phyloP scores from a whole-genome alignment of 2,888 invertebrate genomes.

The Buathra laborator region DNA sequence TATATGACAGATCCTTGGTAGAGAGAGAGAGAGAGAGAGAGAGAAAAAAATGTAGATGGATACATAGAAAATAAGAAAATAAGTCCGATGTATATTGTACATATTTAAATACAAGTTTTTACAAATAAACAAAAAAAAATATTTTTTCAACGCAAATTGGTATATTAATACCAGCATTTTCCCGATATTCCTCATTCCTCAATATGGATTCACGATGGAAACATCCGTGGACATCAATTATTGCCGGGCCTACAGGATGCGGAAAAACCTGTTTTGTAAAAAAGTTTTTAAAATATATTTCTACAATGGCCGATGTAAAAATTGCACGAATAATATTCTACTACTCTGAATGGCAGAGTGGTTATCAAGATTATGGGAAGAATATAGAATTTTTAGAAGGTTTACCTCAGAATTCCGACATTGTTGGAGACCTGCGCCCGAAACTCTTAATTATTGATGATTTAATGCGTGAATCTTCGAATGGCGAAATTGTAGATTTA shows the following conservation, averaged over 20 bases:
- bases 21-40: too few species aligned
- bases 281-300: too few species aligned
- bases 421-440: background rate
- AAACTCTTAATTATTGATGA: conserved; percentile 2
- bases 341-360: background rate
- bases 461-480: background rate
- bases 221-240: background rate
- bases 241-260: background rate
- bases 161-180: background rate
- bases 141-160: background rate
- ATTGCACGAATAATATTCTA: background rate
- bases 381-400: background rate
- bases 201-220: background rate
- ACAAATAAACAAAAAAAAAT: background rate
- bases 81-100: too few species aligned
- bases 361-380: background rate
- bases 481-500: too few species aligned
- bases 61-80: too few species aligned
- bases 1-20: too few species aligned
- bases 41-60: too few species aligned
- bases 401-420: background rate
- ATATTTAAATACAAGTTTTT: too few species aligned
- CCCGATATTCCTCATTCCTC: background rate
- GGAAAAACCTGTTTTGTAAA: too few species aligned
- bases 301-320: too few species aligned